phyloP scores from a whole-genome alignment of 2,888 invertebrate species.

The Euproctis similis region DNA sequence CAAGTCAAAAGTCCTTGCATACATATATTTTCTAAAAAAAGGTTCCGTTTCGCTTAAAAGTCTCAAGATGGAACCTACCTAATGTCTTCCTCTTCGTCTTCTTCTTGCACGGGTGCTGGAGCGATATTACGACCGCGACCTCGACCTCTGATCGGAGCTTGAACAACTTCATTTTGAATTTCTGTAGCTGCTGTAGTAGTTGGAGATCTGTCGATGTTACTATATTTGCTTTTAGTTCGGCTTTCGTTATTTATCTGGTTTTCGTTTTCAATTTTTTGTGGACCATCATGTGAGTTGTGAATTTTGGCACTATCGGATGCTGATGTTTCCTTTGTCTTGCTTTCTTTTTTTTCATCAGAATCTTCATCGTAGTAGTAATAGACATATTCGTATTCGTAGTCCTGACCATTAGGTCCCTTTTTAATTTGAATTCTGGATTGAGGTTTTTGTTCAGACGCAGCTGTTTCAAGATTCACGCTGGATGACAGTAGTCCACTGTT shows the following conservation, averaged over 20 bases:
- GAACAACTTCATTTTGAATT: conserved; percentile 80
- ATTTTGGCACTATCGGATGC: conserved; percentile 42
- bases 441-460: conserved; percentile 80
- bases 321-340: conserved; percentile 34
- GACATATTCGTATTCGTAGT: conserved; percentile 93
- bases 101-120: conserved; percentile 68
- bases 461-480: conserved; percentile 74
- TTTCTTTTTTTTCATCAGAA: conserved; percentile 72
- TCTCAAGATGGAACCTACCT: too few relatives aligned
- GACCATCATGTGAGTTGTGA: conserved; percentile 78
- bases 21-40: too few relatives aligned
- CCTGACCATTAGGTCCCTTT: conserved; percentile 91
- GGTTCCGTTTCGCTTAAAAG: too few relatives aligned
- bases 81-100: conserved; percentile 58
- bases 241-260: conserved; percentile 59
- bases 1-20: too few relatives aligned
- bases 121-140: conserved; percentile 66
- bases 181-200: conserved; percentile 67
- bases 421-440: conserved; percentile 87
- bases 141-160: conserved; percentile 55
- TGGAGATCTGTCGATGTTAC: conserved; percentile 67
- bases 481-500: conserved; percentile 66
- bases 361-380: conserved; percentile 94
- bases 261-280: conserved; percentile 65
- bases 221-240: conserved; percentile 73